Evolutionary conservation across 2,113 vertebrate genomes (phyloP).

Genomic region (Megaptera novaeangliae): DNA sequence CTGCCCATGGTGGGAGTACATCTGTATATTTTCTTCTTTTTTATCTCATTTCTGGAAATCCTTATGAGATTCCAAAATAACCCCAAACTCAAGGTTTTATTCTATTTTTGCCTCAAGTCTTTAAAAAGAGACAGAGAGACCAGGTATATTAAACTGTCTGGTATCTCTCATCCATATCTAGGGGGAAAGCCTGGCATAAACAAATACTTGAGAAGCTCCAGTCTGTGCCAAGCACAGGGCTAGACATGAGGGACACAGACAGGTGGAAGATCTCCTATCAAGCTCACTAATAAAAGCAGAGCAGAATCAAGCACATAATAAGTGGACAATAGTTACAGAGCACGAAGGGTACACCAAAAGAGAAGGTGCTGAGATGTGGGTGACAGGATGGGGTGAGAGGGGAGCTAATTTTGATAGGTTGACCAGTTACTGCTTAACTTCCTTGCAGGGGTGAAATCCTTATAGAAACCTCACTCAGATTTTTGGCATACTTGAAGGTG

Average conservation of each 20-base stretch:
- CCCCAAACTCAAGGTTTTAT: background rate
- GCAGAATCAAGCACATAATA: background rate
- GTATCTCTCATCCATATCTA: accelerated
- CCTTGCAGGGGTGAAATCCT: background rate
- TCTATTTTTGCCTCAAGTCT: background rate
- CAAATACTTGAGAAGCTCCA: background rate
- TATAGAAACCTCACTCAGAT: background rate
- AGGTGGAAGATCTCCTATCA: accelerated
- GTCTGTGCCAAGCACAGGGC: accelerated
- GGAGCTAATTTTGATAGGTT: background rate
- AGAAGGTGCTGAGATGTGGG: background rate
- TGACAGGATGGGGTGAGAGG: accelerated
- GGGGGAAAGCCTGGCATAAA: accelerated
- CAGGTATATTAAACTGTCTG: background rate
- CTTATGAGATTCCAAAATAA: background rate
- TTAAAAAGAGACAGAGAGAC: background rate
- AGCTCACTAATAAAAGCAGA: background rate
- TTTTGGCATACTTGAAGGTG: background rate
- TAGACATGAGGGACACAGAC: too few relatives aligned
- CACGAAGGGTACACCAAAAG: background rate
- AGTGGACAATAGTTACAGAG: background rate
- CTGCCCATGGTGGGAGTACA: accelerated
- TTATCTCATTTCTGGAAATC: background rate
- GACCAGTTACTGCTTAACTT: background rate
- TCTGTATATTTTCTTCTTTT: background rate